These are phyloP conservation scores for Pangasius krempfi DNA, from an alignment of 2,797 vertebrate genomes.

Conservation along the genomic window DNA sequence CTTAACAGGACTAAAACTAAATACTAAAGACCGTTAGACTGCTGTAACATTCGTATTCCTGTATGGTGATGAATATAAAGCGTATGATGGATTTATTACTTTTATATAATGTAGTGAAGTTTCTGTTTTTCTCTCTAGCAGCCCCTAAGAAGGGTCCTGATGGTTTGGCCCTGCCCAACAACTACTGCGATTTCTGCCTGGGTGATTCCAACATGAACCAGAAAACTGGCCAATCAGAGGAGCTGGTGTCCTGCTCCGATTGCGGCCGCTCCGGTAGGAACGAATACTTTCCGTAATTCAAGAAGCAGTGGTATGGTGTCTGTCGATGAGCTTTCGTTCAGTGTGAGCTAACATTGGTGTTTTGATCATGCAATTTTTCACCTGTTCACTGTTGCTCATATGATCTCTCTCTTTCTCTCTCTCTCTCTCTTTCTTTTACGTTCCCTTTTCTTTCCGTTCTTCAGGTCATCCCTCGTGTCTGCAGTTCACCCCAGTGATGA, in stretches of 20 bases:
- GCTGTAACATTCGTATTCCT: background rate
- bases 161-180: constrained; percentile 90
- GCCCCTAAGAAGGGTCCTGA: constrained; percentile 91
- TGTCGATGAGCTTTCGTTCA: background rate
- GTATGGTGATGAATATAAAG: background rate
- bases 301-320: background rate
- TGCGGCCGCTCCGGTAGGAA: constrained; percentile 89
- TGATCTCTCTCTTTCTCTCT: background rate
- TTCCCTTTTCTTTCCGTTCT: background rate
- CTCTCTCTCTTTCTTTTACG: background rate
- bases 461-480: constrained; percentile 93
- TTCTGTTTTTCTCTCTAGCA: constrained; percentile 39
- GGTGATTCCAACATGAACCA: constrained; percentile 94
- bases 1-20: background rate
- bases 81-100: background rate
- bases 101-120: background rate
- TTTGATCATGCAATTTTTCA: background rate
- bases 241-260: constrained; percentile 94
- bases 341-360: background rate
- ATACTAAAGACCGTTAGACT: background rate
- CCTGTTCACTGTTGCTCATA: background rate
- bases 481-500: constrained; percentile 96
- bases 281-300: background rate
- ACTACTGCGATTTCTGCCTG: constrained; percentile 95
- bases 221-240: constrained; percentile 91